A percentile compares a stretch with the other conserved stretches of the same genome.
Evolutionary conservation across 2,888 invertebrate genomes (phyloP).

Genomic region (Eutolmus rufibarbis): DNA sequence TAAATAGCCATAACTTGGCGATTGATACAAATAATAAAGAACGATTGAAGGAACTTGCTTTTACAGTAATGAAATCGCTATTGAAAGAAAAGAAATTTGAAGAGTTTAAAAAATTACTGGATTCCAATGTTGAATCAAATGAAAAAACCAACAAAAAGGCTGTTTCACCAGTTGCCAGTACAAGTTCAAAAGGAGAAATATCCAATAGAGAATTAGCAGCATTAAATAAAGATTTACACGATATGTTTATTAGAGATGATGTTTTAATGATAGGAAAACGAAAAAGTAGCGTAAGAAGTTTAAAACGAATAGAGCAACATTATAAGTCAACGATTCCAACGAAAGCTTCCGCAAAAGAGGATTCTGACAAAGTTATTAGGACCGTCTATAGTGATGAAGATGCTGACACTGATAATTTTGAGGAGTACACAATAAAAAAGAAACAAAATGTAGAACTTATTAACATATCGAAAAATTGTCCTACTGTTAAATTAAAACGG

Average conservation of each 20-base stretch:
- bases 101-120: neutral
- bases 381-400: neutral
- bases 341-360: neutral
- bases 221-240: neutral
- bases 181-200: neutral
- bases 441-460: neutral
- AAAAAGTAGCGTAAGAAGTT: neutral
- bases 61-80: neutral
- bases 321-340: neutral
- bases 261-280: neutral
- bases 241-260: constrained; percentile 4
- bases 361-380: neutral
- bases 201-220: neutral
- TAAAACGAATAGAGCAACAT: neutral
- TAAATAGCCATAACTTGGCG: neutral
- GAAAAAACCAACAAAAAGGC: neutral
- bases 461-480: neutral
- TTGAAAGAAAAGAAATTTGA: neutral
- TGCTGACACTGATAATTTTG: constrained; percentile 15
- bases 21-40: neutral
- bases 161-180: neutral
- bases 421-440: neutral
- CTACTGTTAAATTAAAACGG: neutral
- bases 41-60: neutral
- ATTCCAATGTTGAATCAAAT: neutral